Base-by-base conservation (phyloP, 1,140 invertebrate species). In the Alviniconcha marisindica region DNA sequence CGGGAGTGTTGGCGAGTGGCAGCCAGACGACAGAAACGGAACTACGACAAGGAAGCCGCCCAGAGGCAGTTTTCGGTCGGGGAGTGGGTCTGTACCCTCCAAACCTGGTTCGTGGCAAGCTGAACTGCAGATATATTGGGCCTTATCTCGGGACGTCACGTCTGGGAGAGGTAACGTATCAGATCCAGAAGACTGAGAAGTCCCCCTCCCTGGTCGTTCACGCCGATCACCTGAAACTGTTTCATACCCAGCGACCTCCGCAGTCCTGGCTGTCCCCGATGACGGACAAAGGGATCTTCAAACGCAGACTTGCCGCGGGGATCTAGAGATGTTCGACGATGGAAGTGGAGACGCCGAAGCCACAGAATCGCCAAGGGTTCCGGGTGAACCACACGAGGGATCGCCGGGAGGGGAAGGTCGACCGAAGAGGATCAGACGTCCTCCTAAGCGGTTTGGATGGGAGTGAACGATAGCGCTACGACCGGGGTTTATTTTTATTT, bases 21-120 rank as follows among this genome's bases (percentile, higher is more conserved):
- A 31, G 81, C 83, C 28, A 48, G 78, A 69, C 40, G 54, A 24
- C 82, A 81, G 28, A 82, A 84, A 56, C 38, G 77, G 28, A 76
- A 66, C 36, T 86, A 86, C 74, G 82, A 85, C 48, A 15, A n/a
- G n/a, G 15, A 51, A 4, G 10, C 44, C 1, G 66, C 51, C 36
- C 12, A n/a, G 14, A 54, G 42, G n/a, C 14, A 4, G 18, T 77
- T 77, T 51, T 36, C 18, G 24, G 76, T 24, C 5, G 76, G 76
- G 12, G 28, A 31, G n/a, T 48, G 42, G n/a, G 60, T 66, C 60
- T 66, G 14, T 66, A 66, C 60, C 60, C 60, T 66, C 60, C 60
- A 21, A 28, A 28, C 14, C 18, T 66, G 14, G 7, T 7, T 10
- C 10, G n/a, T 7, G n/a, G 14, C 14, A 66, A 66, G 28, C 60